Evolutionary conservation across 2,888 invertebrate genomes (phyloP), one percentile per base, ranked within the genome.

Genomic region (Hydropsyche betteni): DNA sequence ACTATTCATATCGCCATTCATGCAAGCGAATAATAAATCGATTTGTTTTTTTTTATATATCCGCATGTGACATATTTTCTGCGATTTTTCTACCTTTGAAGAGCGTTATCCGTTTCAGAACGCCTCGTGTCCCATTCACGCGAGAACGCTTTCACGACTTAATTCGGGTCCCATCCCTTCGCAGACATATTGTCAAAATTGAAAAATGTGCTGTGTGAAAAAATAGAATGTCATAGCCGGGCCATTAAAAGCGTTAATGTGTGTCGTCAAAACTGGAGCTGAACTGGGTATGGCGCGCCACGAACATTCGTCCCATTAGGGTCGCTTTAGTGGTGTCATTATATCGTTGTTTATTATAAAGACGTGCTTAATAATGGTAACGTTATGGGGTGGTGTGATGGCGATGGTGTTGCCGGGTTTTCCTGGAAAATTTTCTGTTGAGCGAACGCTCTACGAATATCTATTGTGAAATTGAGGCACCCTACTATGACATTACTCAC

Each of bases 271-370:
- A 55, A 55, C 55, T 51, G 10, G 51, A 8, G 51, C 51, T 51
- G 8, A 51, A 12, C n/a, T 12, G n/a, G n/a, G 10, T 51, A 51
- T 51, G 16, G 14, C 6, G 16, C 55, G 55, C 36, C 12, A 36
- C n/a, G 36, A 61, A 61, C 61, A 61, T 24, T 34, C 34, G 64
- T 64, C 64, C 64, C 64, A 64, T 64, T 64, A 64, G 34, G 36
- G 64, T 36, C 36, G 64, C 64, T 64, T 64, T 58, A 58, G 58
- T 58, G 36, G 34, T 69, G 51, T 69, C 51, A 69, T 69, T 50
- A 69, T 69, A 38, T 69, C 51, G 69, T 69, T 69, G 69, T 69
- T 69, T 69, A 69, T 69, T 69, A 69, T 69, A 34, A 69, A 69
- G 69, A 69, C 69, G 69, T 69, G 69, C 34, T 69, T 69, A 69